Percentiles rank a stretch among this genome's conserved stretches.
These are phyloP conservation scores for Hetaerina americana DNA, from an alignment of 1,140 invertebrate genomes.

Conservation along the genomic window DNA sequence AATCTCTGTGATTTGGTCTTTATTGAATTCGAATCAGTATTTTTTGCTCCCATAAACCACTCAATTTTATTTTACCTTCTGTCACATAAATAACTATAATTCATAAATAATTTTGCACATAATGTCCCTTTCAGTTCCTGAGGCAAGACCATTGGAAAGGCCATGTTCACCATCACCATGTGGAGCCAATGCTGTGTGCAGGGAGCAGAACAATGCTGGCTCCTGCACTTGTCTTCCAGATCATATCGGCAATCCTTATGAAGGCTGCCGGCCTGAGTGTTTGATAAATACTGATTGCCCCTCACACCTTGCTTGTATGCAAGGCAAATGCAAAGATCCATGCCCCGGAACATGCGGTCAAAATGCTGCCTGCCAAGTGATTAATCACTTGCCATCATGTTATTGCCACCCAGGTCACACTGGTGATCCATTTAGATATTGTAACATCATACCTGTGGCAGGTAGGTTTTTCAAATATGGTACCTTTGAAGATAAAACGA, in stretches of 20 bases:
- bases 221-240: conserved; percentile 51
- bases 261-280: conserved; percentile 60
- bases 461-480: neutral
- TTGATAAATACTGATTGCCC: conserved; percentile 56
- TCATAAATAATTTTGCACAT: no score
- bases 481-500: neutral
- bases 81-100: no score
- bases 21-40: no score
- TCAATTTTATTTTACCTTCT: no score
- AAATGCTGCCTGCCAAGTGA: conserved; percentile 59
- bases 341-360: conserved; percentile 62
- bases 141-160: conserved; percentile 16
- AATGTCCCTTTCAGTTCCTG: neutral
- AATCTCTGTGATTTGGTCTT: no score
- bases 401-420: conserved; percentile 53
- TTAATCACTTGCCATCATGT: conserved; percentile 58
- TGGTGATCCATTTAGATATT: conserved; percentile 59
- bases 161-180: conserved; percentile 59
- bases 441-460: conserved; percentile 32
- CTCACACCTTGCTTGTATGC: conserved; percentile 54
- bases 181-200: conserved; percentile 57
- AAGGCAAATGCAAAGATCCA: conserved; percentile 58
- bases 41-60: no score
- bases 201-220: conserved; percentile 44
- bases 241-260: conserved; percentile 58